These are phyloP conservation scores for Drosophila mayri DNA, from an alignment of 1,140 invertebrate genomes.

Conservation along the genomic window DNA sequence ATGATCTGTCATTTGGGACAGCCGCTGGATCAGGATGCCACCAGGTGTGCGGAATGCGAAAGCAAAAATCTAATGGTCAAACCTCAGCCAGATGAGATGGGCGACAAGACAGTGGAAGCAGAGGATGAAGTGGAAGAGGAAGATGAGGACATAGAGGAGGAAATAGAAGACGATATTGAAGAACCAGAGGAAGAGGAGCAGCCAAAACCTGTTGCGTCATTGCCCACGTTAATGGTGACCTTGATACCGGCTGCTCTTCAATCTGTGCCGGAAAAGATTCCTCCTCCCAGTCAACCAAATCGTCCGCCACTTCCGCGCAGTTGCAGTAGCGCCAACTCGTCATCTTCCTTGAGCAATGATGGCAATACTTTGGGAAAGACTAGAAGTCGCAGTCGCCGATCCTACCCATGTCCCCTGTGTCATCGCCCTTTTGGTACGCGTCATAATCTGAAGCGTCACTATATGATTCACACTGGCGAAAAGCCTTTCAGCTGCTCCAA, in stretches of 20 bases:
- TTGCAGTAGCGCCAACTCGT: constrained; percentile 69
- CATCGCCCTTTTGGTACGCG: constrained; percentile 80
- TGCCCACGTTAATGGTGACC: constrained; percentile 50
- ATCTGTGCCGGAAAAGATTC: constrained; percentile 8
- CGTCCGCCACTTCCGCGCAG: constrained; percentile 51
- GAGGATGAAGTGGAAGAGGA: constrained; percentile 17
- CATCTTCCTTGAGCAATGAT: constrained; percentile 70
- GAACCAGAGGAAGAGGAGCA: constrained; percentile 11
- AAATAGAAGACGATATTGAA: constrained; percentile 1
- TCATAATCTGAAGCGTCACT: constrained; percentile 82
- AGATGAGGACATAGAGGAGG: constrained; percentile 10
- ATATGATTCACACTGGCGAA: constrained; percentile 83
- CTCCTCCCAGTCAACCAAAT: constrained; percentile 14
- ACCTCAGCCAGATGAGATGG: constrained; percentile 32
- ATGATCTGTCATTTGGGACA: constrained; percentile 72
- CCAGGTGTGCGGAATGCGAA: constrained; percentile 71
- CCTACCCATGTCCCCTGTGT: constrained; percentile 74
- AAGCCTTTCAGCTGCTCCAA: constrained; percentile 79
- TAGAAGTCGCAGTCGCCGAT: constrained; percentile 41
- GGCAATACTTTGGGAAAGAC: constrained; percentile 1
- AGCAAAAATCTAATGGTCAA: constrained; percentile 67
- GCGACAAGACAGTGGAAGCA: not conserved
- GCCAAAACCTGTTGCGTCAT: not conserved
- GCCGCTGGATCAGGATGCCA: constrained; percentile 73
- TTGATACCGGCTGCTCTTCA: constrained; percentile 33